These are phyloP conservation scores for Eupithecia pulchellata DNA, from an alignment of 2,888 invertebrate genomes.

Conservation along the genomic window DNA sequence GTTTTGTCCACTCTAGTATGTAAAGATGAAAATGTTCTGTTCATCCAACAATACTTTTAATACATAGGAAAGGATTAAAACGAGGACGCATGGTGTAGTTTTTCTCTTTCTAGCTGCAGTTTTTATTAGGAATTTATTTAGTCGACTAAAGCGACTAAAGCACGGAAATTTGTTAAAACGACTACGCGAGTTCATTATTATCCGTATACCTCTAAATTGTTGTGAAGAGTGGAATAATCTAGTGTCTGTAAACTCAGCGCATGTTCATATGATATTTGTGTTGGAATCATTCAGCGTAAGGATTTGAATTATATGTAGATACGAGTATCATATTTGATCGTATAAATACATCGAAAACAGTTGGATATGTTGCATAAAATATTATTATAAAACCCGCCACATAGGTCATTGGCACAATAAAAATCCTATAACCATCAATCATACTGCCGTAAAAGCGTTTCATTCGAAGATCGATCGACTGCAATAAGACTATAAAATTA, in stretches of 20 bases:
- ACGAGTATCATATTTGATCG: no score
- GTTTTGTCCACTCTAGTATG: slow-evolving; percentile 12
- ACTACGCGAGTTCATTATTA: not conserved
- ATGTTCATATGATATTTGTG: not conserved
- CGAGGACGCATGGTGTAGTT: not conserved
- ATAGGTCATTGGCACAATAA: not conserved
- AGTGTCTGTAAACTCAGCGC: not conserved
- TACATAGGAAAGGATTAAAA: not conserved
- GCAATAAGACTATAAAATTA: slow-evolving; percentile 18
- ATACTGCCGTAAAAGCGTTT: not conserved
- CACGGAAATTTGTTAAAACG: not conserved
- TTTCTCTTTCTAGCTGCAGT: not conserved
- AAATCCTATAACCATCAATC: slow-evolving; percentile 5
- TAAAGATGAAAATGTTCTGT: not conserved
- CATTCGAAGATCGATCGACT: not conserved
- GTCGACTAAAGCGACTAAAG: not conserved
- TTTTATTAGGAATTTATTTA: not conserved
- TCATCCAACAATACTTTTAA: not conserved
- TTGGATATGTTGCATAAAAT: not conserved
- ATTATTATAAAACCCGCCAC: not conserved
- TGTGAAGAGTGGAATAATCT: not conserved
- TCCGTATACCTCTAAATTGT: not conserved
- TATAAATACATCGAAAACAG: not conserved
- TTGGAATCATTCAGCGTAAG: not conserved
- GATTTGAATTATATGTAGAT: not conserved